A percentile compares a stretch with the other conserved stretches of the same genome.
These are phyloP conservation scores for Lepidotrigona ventralis DNA, from an alignment of 1,140 invertebrate species.

Conservation along the genomic window DNA sequence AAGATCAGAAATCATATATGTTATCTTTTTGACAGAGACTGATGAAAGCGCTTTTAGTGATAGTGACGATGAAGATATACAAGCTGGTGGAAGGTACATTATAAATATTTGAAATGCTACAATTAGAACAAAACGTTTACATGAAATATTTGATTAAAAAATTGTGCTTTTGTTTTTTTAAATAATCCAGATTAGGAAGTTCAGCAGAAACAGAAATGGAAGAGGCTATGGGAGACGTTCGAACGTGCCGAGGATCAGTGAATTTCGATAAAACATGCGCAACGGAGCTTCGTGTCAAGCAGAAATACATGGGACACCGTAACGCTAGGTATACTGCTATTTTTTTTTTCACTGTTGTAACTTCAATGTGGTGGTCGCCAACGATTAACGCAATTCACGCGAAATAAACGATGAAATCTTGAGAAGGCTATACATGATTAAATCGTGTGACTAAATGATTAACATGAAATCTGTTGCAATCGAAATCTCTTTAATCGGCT, in stretches of 20 bases:
- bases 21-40: slow-evolving; percentile 65
- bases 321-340: slow-evolving; percentile 85
- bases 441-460: slow-evolving; percentile 48
- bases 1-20: slow-evolving; percentile 23
- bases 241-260: slow-evolving; percentile 62
- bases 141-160: background rate
- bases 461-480: slow-evolving; percentile 7
- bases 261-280: slow-evolving; percentile 65
- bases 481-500: background rate
- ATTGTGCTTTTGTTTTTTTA: background rate
- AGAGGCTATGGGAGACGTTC: slow-evolving; percentile 69
- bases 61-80: slow-evolving; percentile 77
- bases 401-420: background rate
- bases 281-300: slow-evolving; percentile 82
- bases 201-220: slow-evolving; percentile 74
- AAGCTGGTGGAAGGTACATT: slow-evolving; percentile 67
- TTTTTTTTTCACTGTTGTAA: background rate
- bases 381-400: slow-evolving; percentile 19
- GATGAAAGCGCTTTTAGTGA: slow-evolving; percentile 77
- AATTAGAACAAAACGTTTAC: background rate
- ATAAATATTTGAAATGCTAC: background rate
- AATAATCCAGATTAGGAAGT: slow-evolving; percentile 64
- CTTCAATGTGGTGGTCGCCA: slow-evolving; percentile 19
- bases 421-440: slow-evolving; percentile 11
- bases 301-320: slow-evolving; percentile 90